These are phyloP conservation scores for Aleiodes leptofemur DNA, from an alignment of 2,888 invertebrate genomes.

Conservation along the genomic window DNA sequence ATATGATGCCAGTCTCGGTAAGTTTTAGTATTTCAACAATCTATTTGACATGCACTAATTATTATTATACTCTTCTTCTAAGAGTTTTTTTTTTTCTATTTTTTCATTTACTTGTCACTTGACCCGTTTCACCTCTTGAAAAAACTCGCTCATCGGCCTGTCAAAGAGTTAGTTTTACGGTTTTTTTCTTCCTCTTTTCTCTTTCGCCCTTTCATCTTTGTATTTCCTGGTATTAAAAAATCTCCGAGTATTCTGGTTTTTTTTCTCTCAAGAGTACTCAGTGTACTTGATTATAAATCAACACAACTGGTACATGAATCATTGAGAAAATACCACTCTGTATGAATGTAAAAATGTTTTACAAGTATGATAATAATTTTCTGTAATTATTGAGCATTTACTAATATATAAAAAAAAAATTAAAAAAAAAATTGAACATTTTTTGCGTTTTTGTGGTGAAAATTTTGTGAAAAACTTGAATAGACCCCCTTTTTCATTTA, in stretches of 20 bases:
- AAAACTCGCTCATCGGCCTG: slow-evolving; percentile 7
- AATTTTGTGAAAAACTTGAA: neutral
- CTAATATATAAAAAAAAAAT: no score
- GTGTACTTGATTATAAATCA: slow-evolving; percentile 11
- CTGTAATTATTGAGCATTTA: neutral
- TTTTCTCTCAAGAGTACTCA: slow-evolving; percentile 18
- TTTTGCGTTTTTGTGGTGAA: neutral
- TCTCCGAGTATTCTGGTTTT: neutral
- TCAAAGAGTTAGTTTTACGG: slow-evolving; percentile 10
- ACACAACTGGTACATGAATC: neutral
- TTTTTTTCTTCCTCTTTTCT: neutral
- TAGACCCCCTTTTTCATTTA: neutral
- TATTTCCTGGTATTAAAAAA: neutral
- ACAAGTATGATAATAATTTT: neutral
- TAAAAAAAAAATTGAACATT: no score
- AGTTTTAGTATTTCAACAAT: slow-evolving; percentile 69
- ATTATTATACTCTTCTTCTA: neutral
- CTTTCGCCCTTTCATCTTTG: neutral
- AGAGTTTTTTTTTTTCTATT: neutral
- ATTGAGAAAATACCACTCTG: neutral
- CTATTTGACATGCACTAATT: slow-evolving; percentile 1
- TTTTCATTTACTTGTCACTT: slow-evolving; percentile 15
- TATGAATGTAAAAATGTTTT: neutral
- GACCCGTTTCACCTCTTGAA: slow-evolving; percentile 15
- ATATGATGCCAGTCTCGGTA: slow-evolving; percentile 93